These are phyloP conservation scores for Gryllus longicercus DNA, from an alignment of 2,888 invertebrate species.

Conservation along the genomic window DNA sequence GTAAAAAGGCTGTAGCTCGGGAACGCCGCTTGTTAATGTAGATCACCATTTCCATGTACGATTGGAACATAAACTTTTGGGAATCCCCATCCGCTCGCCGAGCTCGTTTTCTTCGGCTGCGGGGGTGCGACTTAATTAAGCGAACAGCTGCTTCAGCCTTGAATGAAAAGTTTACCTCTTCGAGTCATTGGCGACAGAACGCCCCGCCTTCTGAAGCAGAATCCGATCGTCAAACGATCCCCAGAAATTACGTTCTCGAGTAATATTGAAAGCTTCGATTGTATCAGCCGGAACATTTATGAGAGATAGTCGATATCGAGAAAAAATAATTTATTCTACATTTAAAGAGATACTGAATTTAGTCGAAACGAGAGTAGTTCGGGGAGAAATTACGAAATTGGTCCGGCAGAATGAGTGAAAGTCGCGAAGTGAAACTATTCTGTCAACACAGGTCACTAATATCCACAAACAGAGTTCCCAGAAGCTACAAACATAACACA, in stretches of 20 bases:
- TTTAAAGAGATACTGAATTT: too few species aligned
- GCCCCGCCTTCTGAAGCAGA: not conserved
- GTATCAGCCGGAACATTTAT: too few species aligned
- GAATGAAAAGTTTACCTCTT: slow-evolving; percentile 17
- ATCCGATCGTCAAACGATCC: not conserved
- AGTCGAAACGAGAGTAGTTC: too few species aligned
- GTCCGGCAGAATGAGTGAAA: too few species aligned
- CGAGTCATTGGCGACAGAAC: not conserved
- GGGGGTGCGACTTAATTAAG: not conserved
- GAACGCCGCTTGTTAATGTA: not conserved
- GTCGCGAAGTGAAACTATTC: too few species aligned
- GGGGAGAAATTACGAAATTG: too few species aligned
- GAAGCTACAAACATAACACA: too few species aligned
- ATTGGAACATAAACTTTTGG: not conserved
- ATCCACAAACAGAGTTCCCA: too few species aligned
- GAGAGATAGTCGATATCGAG: too few species aligned
- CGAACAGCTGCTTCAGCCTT: not conserved
- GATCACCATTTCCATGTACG: not conserved
- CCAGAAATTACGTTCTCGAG: not conserved
- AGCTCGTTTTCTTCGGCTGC: not conserved
- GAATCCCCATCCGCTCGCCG: not conserved
- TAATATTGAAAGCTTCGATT: not conserved
- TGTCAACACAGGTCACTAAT: too few species aligned
- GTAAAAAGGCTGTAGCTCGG: not conserved
- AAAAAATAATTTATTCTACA: too few species aligned